Conservation (phyloP, 1,140 invertebrate genomes). For the Musca domestica region DNA sequence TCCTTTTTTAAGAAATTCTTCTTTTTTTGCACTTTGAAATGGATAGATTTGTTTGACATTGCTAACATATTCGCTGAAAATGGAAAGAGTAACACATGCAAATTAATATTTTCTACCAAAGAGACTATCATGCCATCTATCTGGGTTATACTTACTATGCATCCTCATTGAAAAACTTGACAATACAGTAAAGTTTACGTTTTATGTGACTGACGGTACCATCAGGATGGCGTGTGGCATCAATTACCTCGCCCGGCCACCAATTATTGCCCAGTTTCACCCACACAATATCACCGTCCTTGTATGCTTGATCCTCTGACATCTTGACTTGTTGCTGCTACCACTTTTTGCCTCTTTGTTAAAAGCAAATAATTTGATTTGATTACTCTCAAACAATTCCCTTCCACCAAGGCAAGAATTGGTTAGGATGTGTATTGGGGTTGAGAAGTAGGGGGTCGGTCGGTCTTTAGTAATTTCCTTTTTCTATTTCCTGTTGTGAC, state of each 20-base stretch:
- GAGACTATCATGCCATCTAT: background rate
- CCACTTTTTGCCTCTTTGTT: no score
- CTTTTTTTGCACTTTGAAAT: constrained; percentile 73
- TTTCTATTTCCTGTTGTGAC: background rate
- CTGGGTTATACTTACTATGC: constrained; percentile 65
- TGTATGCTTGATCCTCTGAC: constrained; percentile 67
- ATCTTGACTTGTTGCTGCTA: constrained; percentile 48
- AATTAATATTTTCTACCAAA: constrained; percentile 23
- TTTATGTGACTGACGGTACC: constrained; percentile 65
- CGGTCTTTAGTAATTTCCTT: background rate
- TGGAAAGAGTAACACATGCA: constrained; percentile 34
- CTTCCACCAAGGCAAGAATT: no score
- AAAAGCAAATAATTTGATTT: no score
- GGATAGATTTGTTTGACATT: constrained; percentile 69
- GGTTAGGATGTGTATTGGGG: no score
- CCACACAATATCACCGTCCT: constrained; percentile 76
- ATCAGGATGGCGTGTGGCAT: constrained; percentile 59
- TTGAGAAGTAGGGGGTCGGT: background rate
- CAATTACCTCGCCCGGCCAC: constrained; percentile 76
- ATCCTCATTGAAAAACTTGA: constrained; percentile 81
- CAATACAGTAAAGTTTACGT: constrained; percentile 70
- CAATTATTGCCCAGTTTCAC: constrained; percentile 73
- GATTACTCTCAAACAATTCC: no score
- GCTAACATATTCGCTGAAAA: constrained; percentile 75
- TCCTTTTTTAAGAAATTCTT: constrained; percentile 77